Evolutionary conservation across 2,888 invertebrate genomes (phyloP).

Genomic region (Deilephila elpenor): DNA sequence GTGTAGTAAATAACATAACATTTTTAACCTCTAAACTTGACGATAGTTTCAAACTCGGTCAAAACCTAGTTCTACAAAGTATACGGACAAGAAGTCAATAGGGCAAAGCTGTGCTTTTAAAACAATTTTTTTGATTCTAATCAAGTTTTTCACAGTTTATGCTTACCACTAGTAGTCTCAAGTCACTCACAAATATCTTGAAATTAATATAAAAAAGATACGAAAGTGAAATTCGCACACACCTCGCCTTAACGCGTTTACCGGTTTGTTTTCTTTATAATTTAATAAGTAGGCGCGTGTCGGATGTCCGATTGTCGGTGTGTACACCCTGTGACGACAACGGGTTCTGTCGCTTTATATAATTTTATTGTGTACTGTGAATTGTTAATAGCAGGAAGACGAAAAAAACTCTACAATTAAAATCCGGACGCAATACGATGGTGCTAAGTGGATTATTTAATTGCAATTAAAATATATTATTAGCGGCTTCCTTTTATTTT

Average conservation of each 20-base stretch:
- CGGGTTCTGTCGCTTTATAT: slow-evolving; percentile 30
- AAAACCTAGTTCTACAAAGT: no score
- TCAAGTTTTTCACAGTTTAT: no score
- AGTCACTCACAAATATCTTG: neutral
- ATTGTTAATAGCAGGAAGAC: slow-evolving; percentile 29
- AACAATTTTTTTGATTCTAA: no score
- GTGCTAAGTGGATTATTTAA: neutral
- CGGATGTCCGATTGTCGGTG: slow-evolving; percentile 69
- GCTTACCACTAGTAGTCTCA: no score
- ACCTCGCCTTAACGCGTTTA: slow-evolving; percentile 45
- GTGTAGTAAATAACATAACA: no score
- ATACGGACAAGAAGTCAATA: no score
- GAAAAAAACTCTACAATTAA: slow-evolving; percentile 14
- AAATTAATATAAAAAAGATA: neutral
- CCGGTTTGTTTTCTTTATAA: slow-evolving; percentile 77
- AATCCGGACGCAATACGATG: slow-evolving; percentile 18
- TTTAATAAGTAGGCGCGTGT: slow-evolving; percentile 78
- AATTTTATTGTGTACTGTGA: slow-evolving; percentile 34
- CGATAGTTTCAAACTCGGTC: no score
- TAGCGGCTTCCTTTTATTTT: slow-evolving; percentile 1
- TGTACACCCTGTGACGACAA: slow-evolving; percentile 64
- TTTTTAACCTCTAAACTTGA: no score
- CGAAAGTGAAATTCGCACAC: neutral
- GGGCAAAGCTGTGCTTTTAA: no score
- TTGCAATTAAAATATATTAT: neutral